Conservation (phyloP, 1,140 invertebrate genomes). For the Drosophila nasuta region DNA sequence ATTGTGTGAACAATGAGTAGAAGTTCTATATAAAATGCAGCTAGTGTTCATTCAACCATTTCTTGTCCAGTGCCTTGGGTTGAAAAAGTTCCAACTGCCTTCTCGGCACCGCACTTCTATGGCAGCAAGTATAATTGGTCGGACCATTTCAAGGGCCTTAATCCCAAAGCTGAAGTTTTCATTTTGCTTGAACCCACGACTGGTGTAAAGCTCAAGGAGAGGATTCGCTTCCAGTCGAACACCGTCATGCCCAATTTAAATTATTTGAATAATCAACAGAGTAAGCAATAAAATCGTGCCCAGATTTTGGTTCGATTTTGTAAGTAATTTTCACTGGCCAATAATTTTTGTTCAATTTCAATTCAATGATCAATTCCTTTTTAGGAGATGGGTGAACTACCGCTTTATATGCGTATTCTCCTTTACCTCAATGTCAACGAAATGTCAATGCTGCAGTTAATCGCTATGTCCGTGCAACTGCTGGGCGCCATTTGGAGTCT, state of each 20-base stretch:
- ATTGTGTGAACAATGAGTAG: slow-evolving; percentile 86
- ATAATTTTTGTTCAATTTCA: no score
- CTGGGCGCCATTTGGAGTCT: slow-evolving; percentile 36
- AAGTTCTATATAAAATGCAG: no score
- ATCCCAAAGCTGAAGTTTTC: slow-evolving; percentile 87
- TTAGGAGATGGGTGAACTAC: slow-evolving; percentile 71
- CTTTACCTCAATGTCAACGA: slow-evolving; percentile 57
- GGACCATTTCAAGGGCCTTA: slow-evolving; percentile 87
- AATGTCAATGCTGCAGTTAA: slow-evolving; percentile 43
- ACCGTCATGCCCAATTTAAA: slow-evolving; percentile 56
- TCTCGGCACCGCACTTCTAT: slow-evolving; percentile 90
- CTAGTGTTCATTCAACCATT: neutral
- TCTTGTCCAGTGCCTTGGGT: neutral
- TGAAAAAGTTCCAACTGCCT: slow-evolving; percentile 86
- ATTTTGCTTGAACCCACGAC: slow-evolving; percentile 87
- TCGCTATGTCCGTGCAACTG: slow-evolving; percentile 43
- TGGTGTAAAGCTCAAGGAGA: slow-evolving; percentile 71
- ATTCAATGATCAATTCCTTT: neutral
- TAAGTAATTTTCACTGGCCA: slow-evolving; percentile 48
- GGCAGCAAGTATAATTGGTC: slow-evolving; percentile 86
- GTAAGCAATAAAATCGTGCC: slow-evolving; percentile 64
- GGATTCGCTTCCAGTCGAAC: slow-evolving; percentile 73
- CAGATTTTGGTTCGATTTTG: slow-evolving; percentile 77
- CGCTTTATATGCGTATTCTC: slow-evolving; percentile 42
- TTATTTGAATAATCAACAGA: slow-evolving; percentile 8